Base-by-base conservation (phyloP, 2,888 invertebrate genomes). In the Sipha maydis region DNA sequence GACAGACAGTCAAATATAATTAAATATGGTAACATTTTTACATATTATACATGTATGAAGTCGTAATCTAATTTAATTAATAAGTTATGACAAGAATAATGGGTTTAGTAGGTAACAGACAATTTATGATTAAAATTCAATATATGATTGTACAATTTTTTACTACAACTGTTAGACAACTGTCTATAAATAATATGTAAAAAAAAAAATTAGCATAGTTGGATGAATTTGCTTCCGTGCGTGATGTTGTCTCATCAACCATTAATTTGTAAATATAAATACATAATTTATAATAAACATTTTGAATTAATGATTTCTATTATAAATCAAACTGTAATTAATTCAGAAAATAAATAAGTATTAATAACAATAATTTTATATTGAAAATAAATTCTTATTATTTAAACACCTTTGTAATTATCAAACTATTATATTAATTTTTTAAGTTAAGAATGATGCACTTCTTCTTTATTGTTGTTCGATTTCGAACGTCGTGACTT, bases 311-410 rank as follows among this genome's bases (percentile, higher is more conserved):
- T 67, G 38, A 80, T 69, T 41, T 3, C 67, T 9, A 67, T 0
- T 80, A 80, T 80, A 80, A 80, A 67, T 80, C 80, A 80, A 67
- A 80, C 38, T 38, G 28, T 80, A 80, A 80, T 80, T 80, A 80
- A 80, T 80, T 80, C 80, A 67, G 80, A 67, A n/a, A 28, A 41
- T 41, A 41, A 38, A 80, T 80, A 80, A 80, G 67, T 80, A 67
- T 21, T 21, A 38, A 41, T 28, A 41, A 56, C 21, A 11, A 54
- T 17, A 9, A 54, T 56, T 56, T 21, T 2, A 21, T 56, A 56
- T 56, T 21, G 48, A 48, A 48, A 48, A 48, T 9, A 48, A 48
- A 48, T 8, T 9, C 7, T 41, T 48, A 48, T 11, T 48, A 11
- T 48, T 48, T 9, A 48, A 9, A 9, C 9, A 48, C 9, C 9